Percentiles rank a stretch among this genome's conserved stretches.
These are phyloP conservation scores for Morinoia aosen DNA, from an alignment of 2,888 invertebrate species.

Conservation along the genomic window DNA sequence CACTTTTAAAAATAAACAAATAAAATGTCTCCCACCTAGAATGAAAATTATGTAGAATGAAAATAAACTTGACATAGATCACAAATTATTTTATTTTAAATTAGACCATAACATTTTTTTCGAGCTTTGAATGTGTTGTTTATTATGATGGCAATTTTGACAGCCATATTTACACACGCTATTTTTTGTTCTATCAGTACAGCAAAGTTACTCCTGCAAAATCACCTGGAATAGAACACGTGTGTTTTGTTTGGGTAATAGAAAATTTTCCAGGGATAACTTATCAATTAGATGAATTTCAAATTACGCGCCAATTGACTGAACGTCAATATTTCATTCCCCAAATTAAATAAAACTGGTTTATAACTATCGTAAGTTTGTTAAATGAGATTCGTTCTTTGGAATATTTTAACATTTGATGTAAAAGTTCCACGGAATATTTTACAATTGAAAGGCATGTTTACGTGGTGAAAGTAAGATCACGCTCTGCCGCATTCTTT, in stretches of 20 bases:
- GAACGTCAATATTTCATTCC: neutral
- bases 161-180: too few species aligned
- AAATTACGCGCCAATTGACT: neutral
- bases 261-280: neutral
- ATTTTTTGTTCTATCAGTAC: neutral
- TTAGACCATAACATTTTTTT: too few species aligned
- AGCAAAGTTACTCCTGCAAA: neutral
- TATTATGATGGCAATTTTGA: too few species aligned
- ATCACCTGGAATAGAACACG: neutral
- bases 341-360: neutral
- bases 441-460: neutral
- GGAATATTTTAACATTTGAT: neutral
- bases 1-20: too few species aligned
- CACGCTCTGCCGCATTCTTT: slow-evolving; percentile 41
- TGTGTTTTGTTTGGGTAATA: neutral
- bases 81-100: too few species aligned
- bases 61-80: too few species aligned
- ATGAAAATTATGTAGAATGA: too few species aligned
- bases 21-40: too few species aligned
- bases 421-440: neutral
- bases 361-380: neutral
- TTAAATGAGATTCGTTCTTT: neutral
- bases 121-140: too few species aligned
- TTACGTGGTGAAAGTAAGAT: slow-evolving; percentile 40
- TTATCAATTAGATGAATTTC: neutral